Evolutionary conservation across 2,888 invertebrate genomes (phyloP).

Genomic region (Pinctada fucata): DNA sequence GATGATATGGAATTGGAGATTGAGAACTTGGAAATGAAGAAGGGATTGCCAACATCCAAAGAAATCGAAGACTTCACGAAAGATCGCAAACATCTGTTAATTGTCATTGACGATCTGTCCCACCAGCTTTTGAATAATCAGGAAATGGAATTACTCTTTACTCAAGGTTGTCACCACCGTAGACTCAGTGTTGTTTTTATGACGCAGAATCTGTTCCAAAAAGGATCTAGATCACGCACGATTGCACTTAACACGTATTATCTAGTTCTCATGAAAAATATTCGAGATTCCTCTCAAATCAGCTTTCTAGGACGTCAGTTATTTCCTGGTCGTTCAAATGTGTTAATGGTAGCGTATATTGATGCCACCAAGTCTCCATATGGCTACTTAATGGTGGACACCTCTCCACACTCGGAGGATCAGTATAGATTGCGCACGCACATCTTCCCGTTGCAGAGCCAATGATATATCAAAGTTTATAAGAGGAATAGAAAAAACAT

Average conservation of each 20-base stretch:
- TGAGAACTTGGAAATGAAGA: conserved; percentile 38
- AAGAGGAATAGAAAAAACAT: too few species aligned
- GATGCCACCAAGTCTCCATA: conserved; percentile 35
- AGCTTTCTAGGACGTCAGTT: conserved; percentile 42
- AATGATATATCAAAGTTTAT: too few species aligned
- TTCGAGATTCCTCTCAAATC: conserved; percentile 42
- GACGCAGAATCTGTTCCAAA: conserved; percentile 36
- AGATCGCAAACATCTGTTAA: conserved; percentile 31
- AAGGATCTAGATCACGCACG: conserved; percentile 40
- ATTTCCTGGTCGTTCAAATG: conserved; percentile 31
- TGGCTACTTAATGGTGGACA: conserved; percentile 40
- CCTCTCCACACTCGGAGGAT: conserved; percentile 40
- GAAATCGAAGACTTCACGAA: conserved; percentile 41
- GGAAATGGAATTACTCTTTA: conserved; percentile 44
- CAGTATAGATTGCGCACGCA: too few species aligned
- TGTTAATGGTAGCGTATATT: conserved; percentile 37
- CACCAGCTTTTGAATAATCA: conserved; percentile 20
- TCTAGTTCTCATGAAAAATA: conserved; percentile 33
- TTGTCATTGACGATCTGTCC: conserved; percentile 44
- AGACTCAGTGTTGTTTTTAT: conserved; percentile 43
- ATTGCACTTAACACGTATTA: conserved; percentile 46
- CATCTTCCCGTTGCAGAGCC: too few species aligned
- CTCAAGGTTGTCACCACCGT: conserved; percentile 38
- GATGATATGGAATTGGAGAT: conserved; percentile 43
- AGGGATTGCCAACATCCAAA: conserved; percentile 31